Evolutionary conservation across 2,888 invertebrate species (phyloP).

Genomic region (Nymphalis c-album): DNA sequence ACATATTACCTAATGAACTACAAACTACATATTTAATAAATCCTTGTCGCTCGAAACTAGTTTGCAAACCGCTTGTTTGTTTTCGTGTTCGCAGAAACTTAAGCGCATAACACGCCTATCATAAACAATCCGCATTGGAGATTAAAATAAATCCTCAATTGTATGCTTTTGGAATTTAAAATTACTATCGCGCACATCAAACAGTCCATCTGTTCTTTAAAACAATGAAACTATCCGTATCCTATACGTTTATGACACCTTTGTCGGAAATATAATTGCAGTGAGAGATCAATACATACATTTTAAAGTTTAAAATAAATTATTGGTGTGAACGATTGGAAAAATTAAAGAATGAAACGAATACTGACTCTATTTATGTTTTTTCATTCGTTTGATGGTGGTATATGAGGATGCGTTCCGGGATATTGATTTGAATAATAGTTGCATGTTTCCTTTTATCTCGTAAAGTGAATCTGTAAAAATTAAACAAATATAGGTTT

Average conservation of each 20-base stretch:
- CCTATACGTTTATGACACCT: constrained; percentile 26
- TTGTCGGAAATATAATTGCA: constrained; percentile 32
- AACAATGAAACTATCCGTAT: constrained; percentile 33
- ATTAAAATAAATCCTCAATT: not conserved
- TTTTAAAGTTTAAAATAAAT: constrained; percentile 22
- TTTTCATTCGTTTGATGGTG: not conserved
- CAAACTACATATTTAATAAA: too few relatives aligned
- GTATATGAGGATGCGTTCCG: not conserved
- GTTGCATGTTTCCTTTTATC: not conserved
- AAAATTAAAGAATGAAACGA: not conserved
- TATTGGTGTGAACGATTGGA: constrained; percentile 20
- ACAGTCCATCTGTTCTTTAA: constrained; percentile 13
- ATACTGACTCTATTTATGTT: not conserved
- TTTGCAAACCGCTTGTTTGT: too few relatives aligned
- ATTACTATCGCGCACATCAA: constrained; percentile 1
- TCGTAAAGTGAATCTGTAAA: not conserved
- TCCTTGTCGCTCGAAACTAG: too few relatives aligned
- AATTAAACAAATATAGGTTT: too few relatives aligned
- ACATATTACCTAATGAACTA: too few relatives aligned
- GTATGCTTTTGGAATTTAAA: not conserved
- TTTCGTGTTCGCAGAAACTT: not conserved
- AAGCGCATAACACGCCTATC: not conserved
- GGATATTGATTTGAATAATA: not conserved
- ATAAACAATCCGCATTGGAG: not conserved
- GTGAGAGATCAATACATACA: constrained; percentile 26